Base-by-base conservation (phyloP, 2,113 vertebrate genomes). In the Dicentrarchus labrax region DNA sequence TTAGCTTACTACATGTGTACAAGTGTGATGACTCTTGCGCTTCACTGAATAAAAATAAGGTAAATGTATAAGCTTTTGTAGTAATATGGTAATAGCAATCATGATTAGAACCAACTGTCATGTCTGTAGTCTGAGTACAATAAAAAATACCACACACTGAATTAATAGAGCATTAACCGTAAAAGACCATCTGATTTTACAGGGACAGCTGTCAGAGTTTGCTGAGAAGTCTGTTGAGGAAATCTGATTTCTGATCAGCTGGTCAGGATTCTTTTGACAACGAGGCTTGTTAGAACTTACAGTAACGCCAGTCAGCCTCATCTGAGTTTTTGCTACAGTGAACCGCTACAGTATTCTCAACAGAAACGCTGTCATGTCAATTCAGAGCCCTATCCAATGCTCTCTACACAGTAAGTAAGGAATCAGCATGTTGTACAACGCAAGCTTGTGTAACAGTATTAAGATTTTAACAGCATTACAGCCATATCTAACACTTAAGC, bases 401-500 rank as follows among this genome's bases (percentile, higher is more conserved):
- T 47, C 54, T 75, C 61, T 70, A 30, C 72, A 60, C 76, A 65
- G 82, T 71, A 68, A 89, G 88, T 80, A 74, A 86, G 86, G 83
- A 89, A 92, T 89, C 88, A 88, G 66, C 79, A 86, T 89, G 87
- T 92, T 82, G 79, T 82, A 88, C 87, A 86, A 82, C 86, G 77
- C 39, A 6, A 65, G 81, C 87, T 88, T 92, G 86, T 92, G 87
- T 89, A 91, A 90, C 80, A 73, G 85, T 83, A 89, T 94, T 90
- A 85, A 70, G 84, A 92, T 89, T 89, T 84, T 76, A 92, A 89
- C 90, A 83, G 73, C 65, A 87, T 93, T 92, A 91, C 80, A 88
- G 84, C 82, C 90, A 76, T 71, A 90, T 88, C 85, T 69, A 87
- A 91, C 86, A 72, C 78, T 85, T 82, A 82, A 79, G 88, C 88